Base-by-base conservation (phyloP, 2,113 vertebrate genomes). In the Gallinago paraguaiae region DNA sequence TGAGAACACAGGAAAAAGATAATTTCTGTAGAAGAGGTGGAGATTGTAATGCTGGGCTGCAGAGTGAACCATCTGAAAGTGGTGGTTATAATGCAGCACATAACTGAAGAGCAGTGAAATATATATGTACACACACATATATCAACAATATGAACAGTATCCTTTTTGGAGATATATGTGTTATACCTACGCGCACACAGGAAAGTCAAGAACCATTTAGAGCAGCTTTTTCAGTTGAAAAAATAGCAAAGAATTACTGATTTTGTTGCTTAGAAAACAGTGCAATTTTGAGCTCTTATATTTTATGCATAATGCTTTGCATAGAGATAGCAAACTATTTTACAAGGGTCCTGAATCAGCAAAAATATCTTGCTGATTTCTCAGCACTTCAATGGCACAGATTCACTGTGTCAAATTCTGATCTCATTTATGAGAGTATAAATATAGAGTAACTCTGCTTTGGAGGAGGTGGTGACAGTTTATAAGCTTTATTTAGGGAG, bases 51-150 rank as follows among this genome's bases (percentile, higher is more conserved):
- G 27, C 17, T 45, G 39, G 23, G 51, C 43, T 46, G 18, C 14
- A 48, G 31, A 46, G 11, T 14, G 35, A 91, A 39, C 1, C 35
- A 79, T 39, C 43, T 89, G 48, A 50, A 75, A 39, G 17, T 4
- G 10, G 7, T 11, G 27, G 12, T 1, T 37, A 48, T 16, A 54
- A 46, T 8, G 11, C 15, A 43, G 41, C 7, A 50, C 12, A 15
- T n/a, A 68, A 33, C 53, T 70, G 54, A 45, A 24, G 20, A 41
- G 23, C 6, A 31, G 4, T 33, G 9, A 17, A 17, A 85, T 27
- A n/a, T 0, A n/a, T 0, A n/a, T 4, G 22, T 4, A 35, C 10
- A 63, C 3, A 27, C 13, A 35, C 11, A 35, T 6, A 20, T 1
- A 10, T 18, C 14, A 46, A 46, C 13, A 53, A 88, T 35, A 50